Evolutionary conservation across 2,797 vertebrate species (phyloP), one percentile per base, ranked within the genome.

Genomic region (Onychomys torridus): DNA sequence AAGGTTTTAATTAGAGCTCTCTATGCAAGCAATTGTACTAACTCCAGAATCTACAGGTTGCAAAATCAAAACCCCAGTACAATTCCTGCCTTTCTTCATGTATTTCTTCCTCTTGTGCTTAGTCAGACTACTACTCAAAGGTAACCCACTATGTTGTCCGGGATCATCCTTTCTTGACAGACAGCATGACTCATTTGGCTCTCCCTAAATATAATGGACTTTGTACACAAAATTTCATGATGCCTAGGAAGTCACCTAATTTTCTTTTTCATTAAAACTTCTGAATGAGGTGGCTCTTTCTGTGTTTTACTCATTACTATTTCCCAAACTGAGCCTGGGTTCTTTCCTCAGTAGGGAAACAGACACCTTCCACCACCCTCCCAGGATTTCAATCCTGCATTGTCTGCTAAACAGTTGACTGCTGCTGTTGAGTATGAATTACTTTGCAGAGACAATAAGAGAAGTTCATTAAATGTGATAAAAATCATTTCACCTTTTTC

Each of bases 391-490:
- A n/a, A 23, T 2, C n/a, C 82, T 10, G 19, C 52, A 37, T 65
- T 89, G 49, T 94, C 90, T 92, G 29, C 11, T 27, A 57, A 27
- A 91, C 63, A 82, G 52, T 49, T 55, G 40, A 59, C 37, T 92
- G 32, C 40, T 82, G 85, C 71, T 84, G 43, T 23, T 63, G 69
- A 13, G 5, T 13, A 32, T 6, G 17, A 89, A 83, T 52, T 81
- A 65, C n/a, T 93, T 84, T 73, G 85, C 52, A 79, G 73, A 40
- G 57, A 76, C 91, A 49, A 19, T 65, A 40, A 88, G n/a, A 77
- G n/a, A 75, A 91, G 57, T 57, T 59, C 43, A 65, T 82, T 34
- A 78, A 63, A 73, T 65, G 27, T 93, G 71, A 84, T 52, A 83
- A 85, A 83, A 87, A 89, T 52, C 61, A 75, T 29, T 76, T 91